phyloP scores from a whole-genome alignment of 2,888 invertebrate genomes.

The Adela reaumurella region DNA sequence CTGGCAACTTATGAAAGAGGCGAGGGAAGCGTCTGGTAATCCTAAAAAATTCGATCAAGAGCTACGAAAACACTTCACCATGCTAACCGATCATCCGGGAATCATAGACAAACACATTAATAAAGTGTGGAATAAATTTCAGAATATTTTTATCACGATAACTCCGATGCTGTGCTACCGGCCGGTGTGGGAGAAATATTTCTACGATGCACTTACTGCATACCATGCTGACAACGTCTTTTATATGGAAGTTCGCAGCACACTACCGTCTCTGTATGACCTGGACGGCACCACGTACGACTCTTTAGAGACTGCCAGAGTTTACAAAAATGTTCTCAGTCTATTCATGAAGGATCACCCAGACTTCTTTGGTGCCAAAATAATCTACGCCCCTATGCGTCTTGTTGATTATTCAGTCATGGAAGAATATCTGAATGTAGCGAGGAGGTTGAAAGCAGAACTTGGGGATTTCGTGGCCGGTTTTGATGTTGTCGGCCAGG shows the following conservation, averaged over 20 bases:
- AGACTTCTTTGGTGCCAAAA: constrained; percentile 63
- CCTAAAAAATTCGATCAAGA: constrained; percentile 44
- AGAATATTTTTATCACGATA: constrained; percentile 51
- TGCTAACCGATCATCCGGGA: constrained; percentile 48
- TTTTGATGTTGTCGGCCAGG: constrained; percentile 79
- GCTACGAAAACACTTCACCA: constrained; percentile 50
- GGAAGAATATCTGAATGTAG: constrained; percentile 35
- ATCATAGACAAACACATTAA: constrained; percentile 46
- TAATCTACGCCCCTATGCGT: constrained; percentile 66
- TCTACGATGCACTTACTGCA: constrained; percentile 59
- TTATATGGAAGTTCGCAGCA: constrained; percentile 67
- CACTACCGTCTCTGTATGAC: constrained; percentile 62
- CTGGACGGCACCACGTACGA: constrained; percentile 58
- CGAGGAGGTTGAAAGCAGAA: constrained; percentile 31
- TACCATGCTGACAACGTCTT: constrained; percentile 65
- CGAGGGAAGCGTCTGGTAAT: constrained; percentile 30
- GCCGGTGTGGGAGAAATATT: constrained; percentile 64
- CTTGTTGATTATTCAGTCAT: constrained; percentile 31
- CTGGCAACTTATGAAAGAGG: constrained; percentile 50
- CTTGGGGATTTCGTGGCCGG: constrained; percentile 69
- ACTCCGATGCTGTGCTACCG: constrained; percentile 55
- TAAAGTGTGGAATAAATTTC: constrained; percentile 59
- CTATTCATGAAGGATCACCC: constrained; percentile 58
- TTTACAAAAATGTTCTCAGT: constrained; percentile 55
- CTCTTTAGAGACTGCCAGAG: constrained; percentile 50